These are phyloP conservation scores for Helleia helle DNA, from an alignment of 2,888 invertebrate species.

Conservation along the genomic window DNA sequence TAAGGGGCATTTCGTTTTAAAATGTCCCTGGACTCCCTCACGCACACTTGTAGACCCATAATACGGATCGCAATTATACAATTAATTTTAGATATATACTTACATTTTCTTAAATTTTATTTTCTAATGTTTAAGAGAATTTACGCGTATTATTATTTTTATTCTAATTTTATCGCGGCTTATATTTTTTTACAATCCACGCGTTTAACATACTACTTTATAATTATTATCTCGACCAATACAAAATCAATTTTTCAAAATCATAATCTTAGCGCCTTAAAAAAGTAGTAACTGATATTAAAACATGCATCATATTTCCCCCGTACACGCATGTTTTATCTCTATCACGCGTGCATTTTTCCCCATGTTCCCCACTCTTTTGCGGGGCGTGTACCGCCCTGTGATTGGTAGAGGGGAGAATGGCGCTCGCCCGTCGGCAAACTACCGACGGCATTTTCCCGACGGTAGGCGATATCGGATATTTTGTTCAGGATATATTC, in stretches of 20 bases:
- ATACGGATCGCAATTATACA: conserved; percentile 8
- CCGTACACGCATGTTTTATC: conserved; percentile 53
- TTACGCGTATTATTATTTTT: no score
- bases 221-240: no score
- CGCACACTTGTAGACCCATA: background rate
- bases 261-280: conserved; percentile 39
- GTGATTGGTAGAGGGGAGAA: conserved; percentile 64
- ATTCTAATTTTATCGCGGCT: no score
- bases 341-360: conserved; percentile 38
- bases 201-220: no score
- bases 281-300: conserved; percentile 65
- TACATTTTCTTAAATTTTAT: no score
- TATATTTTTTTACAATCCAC: no score
- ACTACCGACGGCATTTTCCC: conserved; percentile 67
- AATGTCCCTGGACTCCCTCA: background rate
- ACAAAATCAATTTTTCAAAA: conserved; percentile 15
- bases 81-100: conserved; percentile 3
- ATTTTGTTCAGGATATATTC: no score
- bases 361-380: conserved; percentile 33
- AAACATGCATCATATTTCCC: conserved; percentile 71
- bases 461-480: conserved; percentile 53
- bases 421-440: conserved; percentile 44
- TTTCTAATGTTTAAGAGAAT: no score
- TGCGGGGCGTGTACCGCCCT: conserved; percentile 54
- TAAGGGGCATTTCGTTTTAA: conserved; percentile 51